Base-by-base conservation (phyloP, 1,140 invertebrate genomes). In the Coelopa frigida region DNA sequence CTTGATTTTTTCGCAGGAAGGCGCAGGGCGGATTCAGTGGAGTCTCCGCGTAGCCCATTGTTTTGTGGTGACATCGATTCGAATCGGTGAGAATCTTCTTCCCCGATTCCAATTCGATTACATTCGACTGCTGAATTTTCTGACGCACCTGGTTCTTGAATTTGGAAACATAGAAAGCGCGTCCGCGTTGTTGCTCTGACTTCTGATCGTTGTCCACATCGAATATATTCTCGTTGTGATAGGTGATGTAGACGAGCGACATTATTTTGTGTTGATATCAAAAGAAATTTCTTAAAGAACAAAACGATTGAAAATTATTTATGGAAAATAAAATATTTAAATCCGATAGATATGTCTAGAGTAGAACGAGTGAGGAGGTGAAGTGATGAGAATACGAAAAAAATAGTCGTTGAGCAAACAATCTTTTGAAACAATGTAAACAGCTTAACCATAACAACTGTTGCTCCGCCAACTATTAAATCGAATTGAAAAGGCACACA, bases 11-110 rank as follows among this genome's bases (percentile, higher is more conserved):
- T 51, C 75, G 77, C 20, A 82, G 53, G 58, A 74, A 83, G 12
- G 76, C 56, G 1, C 68, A 68, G 0, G 81, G 80, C 27, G 72
- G 58, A 49, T 73, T 72, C 0, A 76, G 43, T 6, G 75, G 73
- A 8, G 74, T 71, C 50, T 75, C 72, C 3, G 79, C 74, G 45
- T 75, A 73, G 3, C 81, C 81, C 67, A 83, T 77, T 4, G 76
- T 78, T 38, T 73, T 72, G 49, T 75, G 75, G 14, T 52, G 48
- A 11, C 54, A 51, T 57, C 68, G 61, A 36, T 58, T 55, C 21
- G 65, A 54, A 43, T 54, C 53, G 2, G 58, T 59, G 3, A 68
- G 24, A 10, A 68, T 33, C 6, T 53, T 53, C 4, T 57, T 53
- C 11, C 57, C 58, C 45, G 56, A 58, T 11, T 48, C 20, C 5